Evolutionary conservation across 2,113 vertebrate species (phyloP), one percentile per base, ranked within the genome.

Genomic region (Prinia subflava): DNA sequence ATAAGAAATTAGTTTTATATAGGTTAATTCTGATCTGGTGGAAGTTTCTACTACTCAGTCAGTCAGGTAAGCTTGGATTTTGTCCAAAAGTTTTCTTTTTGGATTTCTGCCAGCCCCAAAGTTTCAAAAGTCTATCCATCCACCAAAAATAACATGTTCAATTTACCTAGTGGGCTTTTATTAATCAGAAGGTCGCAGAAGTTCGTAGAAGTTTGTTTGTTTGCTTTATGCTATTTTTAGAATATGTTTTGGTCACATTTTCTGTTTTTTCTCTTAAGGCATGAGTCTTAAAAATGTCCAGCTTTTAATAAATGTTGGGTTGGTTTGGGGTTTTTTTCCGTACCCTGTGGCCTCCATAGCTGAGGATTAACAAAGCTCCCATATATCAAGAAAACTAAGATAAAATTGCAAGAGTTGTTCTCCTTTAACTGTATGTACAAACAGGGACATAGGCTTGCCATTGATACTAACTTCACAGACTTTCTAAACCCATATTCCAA

Each of bases 301-400:
- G 0, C 1, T 77, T 93, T 87, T 83, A 69, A 55, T 46, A 50
- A 68, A 23, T 37, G 8, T 47, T 79, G 25, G 0, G 1, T 35
- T 59, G 11, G 5, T 50, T 65, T 81, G 47, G 1, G 3, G 6
- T 1, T 20, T 57, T 0, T 74, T 49, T 28, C 35, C 20, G 46
- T 67, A 77, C 33, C 3, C 13, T 57, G 7, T 80, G 50, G 47
- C 33, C 74, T 80, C 37, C 30, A 19, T 19, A 81, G n/a, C 19
- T 91, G 25, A 89, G 12, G 2, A 70, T 94, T 67, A 87, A 83
- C 50, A 63, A 92, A 87, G 9, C 15, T 92, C 23, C 69, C 21
- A 57, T 15, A 8, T 57, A 70, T 33, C n/a, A 87, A 53, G 46
- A 94, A 81, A 77, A 7, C 5, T 19, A 53, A 81, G 50, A 62